Evolutionary conservation across 2,888 invertebrate species (phyloP).

Genomic region (Neelides folsomi): DNA sequence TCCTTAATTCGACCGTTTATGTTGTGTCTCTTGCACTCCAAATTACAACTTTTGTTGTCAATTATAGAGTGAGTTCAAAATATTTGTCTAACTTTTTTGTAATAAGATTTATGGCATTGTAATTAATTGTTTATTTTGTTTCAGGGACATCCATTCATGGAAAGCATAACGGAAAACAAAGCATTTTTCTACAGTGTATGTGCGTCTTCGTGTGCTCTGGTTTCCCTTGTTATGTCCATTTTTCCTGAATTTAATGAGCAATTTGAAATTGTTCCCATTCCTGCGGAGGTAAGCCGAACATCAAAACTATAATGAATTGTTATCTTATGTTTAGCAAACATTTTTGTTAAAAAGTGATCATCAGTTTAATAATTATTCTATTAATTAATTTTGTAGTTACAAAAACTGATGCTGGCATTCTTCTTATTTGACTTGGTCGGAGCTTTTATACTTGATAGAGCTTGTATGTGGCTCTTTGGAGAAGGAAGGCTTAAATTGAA

Average conservation of each 20-base stretch:
- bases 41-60: conserved; percentile 95
- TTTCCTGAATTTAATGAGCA: conserved; percentile 72
- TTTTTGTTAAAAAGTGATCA: background rate
- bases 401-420: conserved; percentile 65
- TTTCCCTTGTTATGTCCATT: conserved; percentile 69
- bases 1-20: conserved; percentile 95
- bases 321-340: background rate
- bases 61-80: conserved; percentile 67
- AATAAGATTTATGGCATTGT: background rate
- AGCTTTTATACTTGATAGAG: conserved; percentile 71
- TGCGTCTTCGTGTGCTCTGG: conserved; percentile 64
- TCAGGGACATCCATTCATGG: conserved; percentile 98
- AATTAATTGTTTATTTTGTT: conserved; percentile 3
- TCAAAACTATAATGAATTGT: background rate
- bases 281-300: conserved; percentile 60
- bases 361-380: background rate
- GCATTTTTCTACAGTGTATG: conserved; percentile 81
- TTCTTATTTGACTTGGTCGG: conserved; percentile 72
- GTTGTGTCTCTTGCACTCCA: conserved; percentile 95
- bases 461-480: conserved; percentile 72
- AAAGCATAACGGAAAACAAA: conserved; percentile 81
- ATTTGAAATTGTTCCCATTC: conserved; percentile 92
- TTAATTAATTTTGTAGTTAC: conserved; percentile 59
- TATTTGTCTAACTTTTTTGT: background rate
- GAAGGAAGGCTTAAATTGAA: conserved; percentile 49